phyloP scores from a whole-genome alignment of 1,140 invertebrate genomes.

The Cotesia chilonis region DNA sequence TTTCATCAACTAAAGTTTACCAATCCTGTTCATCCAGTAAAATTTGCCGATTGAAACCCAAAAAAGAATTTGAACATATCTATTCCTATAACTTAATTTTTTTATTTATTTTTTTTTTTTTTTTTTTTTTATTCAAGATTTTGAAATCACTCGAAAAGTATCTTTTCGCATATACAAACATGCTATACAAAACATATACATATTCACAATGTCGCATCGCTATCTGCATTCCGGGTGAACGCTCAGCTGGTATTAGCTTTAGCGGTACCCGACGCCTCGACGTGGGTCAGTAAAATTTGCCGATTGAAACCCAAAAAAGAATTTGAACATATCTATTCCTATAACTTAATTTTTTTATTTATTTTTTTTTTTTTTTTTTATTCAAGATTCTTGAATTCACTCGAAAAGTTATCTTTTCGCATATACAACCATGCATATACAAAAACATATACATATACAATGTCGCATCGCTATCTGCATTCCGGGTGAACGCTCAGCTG shows the following conservation, averaged over 20 bases:
- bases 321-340: too few species aligned
- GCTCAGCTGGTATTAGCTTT: constrained; percentile 24
- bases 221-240: constrained; percentile 28
- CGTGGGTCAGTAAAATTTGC: background rate
- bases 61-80: too few species aligned
- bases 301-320: too few species aligned
- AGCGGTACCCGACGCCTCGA: constrained; percentile 7
- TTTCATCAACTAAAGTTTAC: too few species aligned
- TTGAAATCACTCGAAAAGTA: constrained; percentile 10
- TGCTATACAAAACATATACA: background rate
- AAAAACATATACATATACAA: background rate
- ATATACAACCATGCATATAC: background rate
- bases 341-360: too few species aligned
- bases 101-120: background rate
- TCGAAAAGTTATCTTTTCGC: constrained; percentile 16
- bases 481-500: constrained; percentile 22
- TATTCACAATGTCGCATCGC: constrained; percentile 14
- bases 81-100: too few species aligned
- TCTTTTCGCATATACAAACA: background rate
- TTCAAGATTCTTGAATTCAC: background rate
- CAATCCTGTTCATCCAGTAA: too few species aligned
- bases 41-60: too few species aligned
- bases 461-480: constrained; percentile 27
- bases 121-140: background rate
- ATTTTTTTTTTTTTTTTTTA: background rate